These are phyloP conservation scores for Eubasilissa regina DNA, from an alignment of 1,140 invertebrate species.

Conservation along the genomic window DNA sequence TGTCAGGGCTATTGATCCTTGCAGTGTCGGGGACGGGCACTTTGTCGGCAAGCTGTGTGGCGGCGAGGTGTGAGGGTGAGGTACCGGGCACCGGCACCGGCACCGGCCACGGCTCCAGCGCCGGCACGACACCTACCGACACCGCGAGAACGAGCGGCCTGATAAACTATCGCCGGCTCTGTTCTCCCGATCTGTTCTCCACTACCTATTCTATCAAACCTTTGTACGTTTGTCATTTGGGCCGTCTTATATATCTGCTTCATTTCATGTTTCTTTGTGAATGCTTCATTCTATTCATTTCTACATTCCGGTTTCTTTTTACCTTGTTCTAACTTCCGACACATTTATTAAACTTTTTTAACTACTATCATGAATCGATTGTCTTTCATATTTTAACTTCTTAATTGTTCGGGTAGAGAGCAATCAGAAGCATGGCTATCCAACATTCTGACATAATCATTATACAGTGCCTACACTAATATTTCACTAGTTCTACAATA, in stretches of 20 bases:
- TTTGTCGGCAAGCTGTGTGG: constrained; percentile 46
- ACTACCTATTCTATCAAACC: constrained; percentile 31
- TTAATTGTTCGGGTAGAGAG: too few species aligned
- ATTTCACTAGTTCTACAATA: too few species aligned
- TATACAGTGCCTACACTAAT: too few species aligned
- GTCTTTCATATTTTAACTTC: too few species aligned
- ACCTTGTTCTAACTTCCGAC: background rate
- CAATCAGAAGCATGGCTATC: too few species aligned
- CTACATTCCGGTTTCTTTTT: background rate
- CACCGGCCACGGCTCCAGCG: background rate
- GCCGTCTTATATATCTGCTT: constrained; percentile 8
- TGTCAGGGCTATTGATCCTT: constrained; percentile 48
- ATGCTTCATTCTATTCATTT: background rate
- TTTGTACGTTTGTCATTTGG: constrained; percentile 31
- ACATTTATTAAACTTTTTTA: too few species aligned
- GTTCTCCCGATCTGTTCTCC: background rate
- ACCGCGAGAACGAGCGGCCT: background rate
- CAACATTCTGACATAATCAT: too few species aligned
- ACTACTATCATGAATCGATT: too few species aligned
- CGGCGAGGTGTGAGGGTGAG: constrained; percentile 10
- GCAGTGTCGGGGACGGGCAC: constrained; percentile 45
- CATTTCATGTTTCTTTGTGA: constrained; percentile 20
- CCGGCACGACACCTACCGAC: background rate
- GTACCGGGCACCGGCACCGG: background rate
- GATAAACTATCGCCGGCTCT: background rate